Evolutionary conservation across 2,888 invertebrate species (phyloP).

Genomic region (Mesochorus sp.): DNA sequence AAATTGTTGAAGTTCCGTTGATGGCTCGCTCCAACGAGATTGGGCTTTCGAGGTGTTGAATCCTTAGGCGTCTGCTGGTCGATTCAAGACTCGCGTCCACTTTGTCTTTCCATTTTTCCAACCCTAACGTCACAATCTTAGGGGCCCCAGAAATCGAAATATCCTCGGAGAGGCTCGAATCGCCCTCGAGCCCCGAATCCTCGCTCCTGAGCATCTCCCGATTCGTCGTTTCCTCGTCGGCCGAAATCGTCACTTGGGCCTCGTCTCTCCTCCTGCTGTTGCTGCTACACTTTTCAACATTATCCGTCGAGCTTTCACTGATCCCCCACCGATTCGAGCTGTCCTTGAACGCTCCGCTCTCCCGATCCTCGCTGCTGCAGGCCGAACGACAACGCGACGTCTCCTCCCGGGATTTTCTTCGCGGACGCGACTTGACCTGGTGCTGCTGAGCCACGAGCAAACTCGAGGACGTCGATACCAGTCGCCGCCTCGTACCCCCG

Average conservation of each 20-base stretch:
- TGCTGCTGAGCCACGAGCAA: constrained; percentile 71
- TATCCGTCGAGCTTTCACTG: constrained; percentile 69
- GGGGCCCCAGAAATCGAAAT: constrained; percentile 1
- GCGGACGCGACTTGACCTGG: constrained; percentile 66
- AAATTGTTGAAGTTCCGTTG: constrained; percentile 61
- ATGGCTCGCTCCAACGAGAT: constrained; percentile 72
- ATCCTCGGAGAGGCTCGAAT: constrained; percentile 50
- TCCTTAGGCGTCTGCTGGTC: constrained; percentile 71
- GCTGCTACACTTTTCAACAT: constrained; percentile 35
- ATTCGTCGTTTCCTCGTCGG: constrained; percentile 41
- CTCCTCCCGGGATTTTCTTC: constrained; percentile 74
- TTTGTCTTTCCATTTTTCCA: constrained; percentile 61
- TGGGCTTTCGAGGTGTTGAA: constrained; percentile 77
- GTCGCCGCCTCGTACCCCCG: constrained; percentile 41
- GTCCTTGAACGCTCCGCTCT: constrained; percentile 66
- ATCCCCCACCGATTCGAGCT: constrained; percentile 64
- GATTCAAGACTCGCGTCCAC: constrained; percentile 23
- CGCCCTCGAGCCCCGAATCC: constrained; percentile 48
- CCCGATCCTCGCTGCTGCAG: constrained; percentile 73
- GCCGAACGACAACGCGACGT: constrained; percentile 71
- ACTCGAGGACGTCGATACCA: constrained; percentile 69
- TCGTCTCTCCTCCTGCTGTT: constrained; percentile 8
- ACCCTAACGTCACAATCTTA: constrained; percentile 48
- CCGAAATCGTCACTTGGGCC: constrained; percentile 38
- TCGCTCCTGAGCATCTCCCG: constrained; percentile 42